Evolutionary conservation across 2,113 vertebrate genomes (phyloP), one percentile per base, ranked within the genome.

Genomic region (Phaetusa simplex): DNA sequence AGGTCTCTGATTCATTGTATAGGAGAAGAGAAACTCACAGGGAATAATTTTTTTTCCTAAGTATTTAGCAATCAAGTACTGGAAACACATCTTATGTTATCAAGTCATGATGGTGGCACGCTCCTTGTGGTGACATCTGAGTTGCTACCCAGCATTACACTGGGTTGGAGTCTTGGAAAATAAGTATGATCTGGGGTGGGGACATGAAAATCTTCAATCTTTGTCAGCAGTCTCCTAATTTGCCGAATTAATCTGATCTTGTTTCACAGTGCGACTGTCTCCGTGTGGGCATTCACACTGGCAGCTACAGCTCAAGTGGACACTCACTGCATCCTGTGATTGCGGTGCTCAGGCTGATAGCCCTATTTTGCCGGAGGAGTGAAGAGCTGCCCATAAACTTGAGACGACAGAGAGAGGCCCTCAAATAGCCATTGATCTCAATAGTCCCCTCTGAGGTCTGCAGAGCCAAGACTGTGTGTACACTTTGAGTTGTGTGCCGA

Each of bases 401-500:
- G 19, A 36, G 29, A 38, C 0, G 4, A 32, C 40, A 78, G 42
- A 73, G 5, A n/a, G 45, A 83, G 5, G 20, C 34, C 50, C 26
- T 47, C 14, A 43, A 32, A 30, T 9, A 76, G 22, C 5, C 16
- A 27, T 16, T 43, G 26, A 49, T 80, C 36, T 49, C 66, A 53
- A 2, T 11, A 69, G 49, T 45, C 6, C n/a, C 9, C 62, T 93
- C 42, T 49, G 47, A 76, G 21, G 5, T 50, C 23, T 62, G 64
- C 32, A 65, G 36, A 5, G 1, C 14, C 14, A 73, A 70, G 49
- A 29, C 14, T 16, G 17, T 19, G n/a, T 5, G 4, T 21, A 30
- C 3, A 3, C 34, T 85, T 73, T 43, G 38, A 53, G 19, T 4
- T 29, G 58, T 1, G 0, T n/a, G 45, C 14, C 0, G 0, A 82